Conservation (phyloP, 2,113 vertebrate species). For the Campylomormyrus numenius region DNA sequence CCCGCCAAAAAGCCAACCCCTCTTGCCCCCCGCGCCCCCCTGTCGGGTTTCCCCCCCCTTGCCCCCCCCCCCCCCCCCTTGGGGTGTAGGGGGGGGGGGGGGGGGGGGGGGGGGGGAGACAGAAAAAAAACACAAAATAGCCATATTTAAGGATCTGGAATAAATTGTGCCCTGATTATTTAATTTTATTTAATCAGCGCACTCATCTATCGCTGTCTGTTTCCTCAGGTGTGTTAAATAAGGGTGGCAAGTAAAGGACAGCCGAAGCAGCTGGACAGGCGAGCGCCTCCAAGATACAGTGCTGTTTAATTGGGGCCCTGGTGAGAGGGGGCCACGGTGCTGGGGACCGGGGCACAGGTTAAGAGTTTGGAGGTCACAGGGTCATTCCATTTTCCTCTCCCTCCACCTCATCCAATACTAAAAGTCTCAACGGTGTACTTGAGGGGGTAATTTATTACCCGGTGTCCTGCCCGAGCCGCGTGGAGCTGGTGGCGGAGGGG, state of each 20-base stretch:
- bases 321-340: conserved; percentile 49
- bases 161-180: conserved; percentile 52
- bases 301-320: conserved; percentile 32
- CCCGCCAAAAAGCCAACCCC: too few species aligned
- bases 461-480: conserved; percentile 37
- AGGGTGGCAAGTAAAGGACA: conserved; percentile 34
- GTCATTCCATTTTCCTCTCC: conserved; percentile 61
- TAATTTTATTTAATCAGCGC: conserved; percentile 67
- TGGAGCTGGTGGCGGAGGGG: conserved; percentile 15
- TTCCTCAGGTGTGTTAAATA: conserved; percentile 45
- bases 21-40: too few species aligned
- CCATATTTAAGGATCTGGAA: conserved; percentile 48
- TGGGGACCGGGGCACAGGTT: conserved; percentile 55
- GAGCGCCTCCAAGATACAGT: conserved; percentile 5
- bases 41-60: too few species aligned
- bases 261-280: conserved; percentile 24
- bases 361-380: conserved; percentile 61
- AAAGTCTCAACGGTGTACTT: conserved; percentile 60
- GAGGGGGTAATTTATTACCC: conserved; percentile 64
- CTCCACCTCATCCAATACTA: conserved; percentile 51
- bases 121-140: conserved; percentile 24
- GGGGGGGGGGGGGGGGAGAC: neutral
- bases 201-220: conserved; percentile 52
- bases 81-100: too few species aligned
- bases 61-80: too few species aligned